These are phyloP conservation scores for Pilophorus perplexus DNA, from an alignment of 2,888 invertebrate genomes.

Conservation along the genomic window DNA sequence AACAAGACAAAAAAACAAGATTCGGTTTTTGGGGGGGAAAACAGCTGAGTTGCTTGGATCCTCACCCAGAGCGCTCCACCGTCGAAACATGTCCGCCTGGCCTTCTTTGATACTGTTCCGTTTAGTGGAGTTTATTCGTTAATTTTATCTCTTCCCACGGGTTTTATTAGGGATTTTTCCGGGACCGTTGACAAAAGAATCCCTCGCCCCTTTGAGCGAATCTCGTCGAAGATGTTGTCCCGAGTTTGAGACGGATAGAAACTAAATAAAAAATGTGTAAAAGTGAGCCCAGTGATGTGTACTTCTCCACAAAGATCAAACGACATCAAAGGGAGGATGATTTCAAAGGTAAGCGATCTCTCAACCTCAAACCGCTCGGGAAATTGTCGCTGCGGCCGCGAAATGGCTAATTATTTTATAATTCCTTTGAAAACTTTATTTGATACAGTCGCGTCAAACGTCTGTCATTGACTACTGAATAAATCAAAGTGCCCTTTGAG, in stretches of 20 bases:
- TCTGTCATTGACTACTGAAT: too few species aligned
- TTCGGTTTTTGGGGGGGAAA: not conserved
- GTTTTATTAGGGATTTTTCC: not conserved
- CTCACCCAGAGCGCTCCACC: conserved; percentile 16
- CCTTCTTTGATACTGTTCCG: conserved; percentile 18
- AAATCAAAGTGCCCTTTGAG: conserved; percentile 23
- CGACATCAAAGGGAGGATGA: conserved; percentile 44
- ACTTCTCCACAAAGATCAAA: conserved; percentile 43
- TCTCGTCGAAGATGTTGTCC: not conserved
- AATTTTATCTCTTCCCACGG: not conserved
- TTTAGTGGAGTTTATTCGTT: conserved; percentile 2
- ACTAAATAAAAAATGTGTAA: conserved; percentile 2
- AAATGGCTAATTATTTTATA: conserved; percentile 1
- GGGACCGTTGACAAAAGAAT: not conserved
- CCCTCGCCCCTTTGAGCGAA: not conserved
- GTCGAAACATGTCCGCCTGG: conserved; percentile 28
- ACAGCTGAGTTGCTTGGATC: not conserved
- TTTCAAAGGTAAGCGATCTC: conserved; percentile 43
- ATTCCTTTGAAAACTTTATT: too few species aligned
- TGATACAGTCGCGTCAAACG: too few species aligned
- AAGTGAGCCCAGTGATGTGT: conserved; percentile 34
- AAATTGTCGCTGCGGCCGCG: not conserved
- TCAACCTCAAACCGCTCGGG: conserved; percentile 10
- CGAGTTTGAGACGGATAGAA: not conserved
- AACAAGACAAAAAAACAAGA: too few species aligned